Base-by-base conservation (phyloP, 2,888 invertebrate genomes). In the Pocota personata region DNA sequence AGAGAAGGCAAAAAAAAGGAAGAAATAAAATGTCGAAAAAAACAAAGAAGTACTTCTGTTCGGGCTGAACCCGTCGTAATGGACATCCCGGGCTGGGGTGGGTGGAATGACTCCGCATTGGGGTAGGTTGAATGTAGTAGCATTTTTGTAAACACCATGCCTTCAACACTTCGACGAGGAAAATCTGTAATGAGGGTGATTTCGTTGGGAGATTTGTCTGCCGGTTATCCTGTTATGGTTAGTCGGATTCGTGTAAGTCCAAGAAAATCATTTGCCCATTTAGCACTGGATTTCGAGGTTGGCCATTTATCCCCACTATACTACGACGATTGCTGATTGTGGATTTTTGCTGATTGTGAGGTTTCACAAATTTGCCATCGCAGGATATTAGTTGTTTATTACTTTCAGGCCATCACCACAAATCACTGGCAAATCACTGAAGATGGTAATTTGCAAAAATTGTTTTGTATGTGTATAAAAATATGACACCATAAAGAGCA, bases 231-330 rank as follows among this genome's bases (percentile, higher is more conserved):
- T 86, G 86, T 82, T 72, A 58, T 40, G 72, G 72, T 58, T 79
- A 72, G 64, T 72, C 58, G 46, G 40, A 66, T 35, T 77, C 82
- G 76, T 86, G 86, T 77, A 48, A 67, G 86, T 82, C 82, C 76
- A 72, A 86, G 86, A 86, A 82, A 86, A 86, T 86, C 86, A 86
- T 86, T 86, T 86, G 86, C 82, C 86, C 86, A 86, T 86, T 86
- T 82, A 82, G 71, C 69, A 86, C 76, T 82, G 86, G 86, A 86
- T 86, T 86, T 76, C 46, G 71, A 46, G 43, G 69, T 60, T 82
- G 43, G 72, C 66, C 72, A 72, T 86, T 82, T 86, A 79, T 46
- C 35, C 16, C 12, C 19, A 21, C 3, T n/a, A n/a, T 30, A 8
- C 40, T 30, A n/a, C 37, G n/a, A 52, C 55, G 55, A 75, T 75